Percentiles rank a stretch among this genome's conserved stretches.
These are phyloP conservation scores for Nomada flava DNA, from an alignment of 2,888 invertebrate genomes.

Conservation along the genomic window DNA sequence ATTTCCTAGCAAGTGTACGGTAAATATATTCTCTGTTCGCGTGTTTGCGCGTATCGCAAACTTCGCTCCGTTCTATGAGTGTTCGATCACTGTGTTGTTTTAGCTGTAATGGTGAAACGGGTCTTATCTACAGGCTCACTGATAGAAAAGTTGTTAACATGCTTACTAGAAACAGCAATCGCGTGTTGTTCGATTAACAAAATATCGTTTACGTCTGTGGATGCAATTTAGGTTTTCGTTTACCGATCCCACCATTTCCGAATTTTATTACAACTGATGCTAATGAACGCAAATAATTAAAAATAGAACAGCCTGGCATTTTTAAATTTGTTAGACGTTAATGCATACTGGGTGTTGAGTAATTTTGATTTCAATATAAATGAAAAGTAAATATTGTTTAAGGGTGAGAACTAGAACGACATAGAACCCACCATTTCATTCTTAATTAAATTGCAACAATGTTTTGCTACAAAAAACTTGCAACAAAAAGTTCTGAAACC, in stretches of 20 bases:
- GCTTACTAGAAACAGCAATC: not conserved
- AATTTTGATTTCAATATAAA: too few species aligned
- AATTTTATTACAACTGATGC: not conserved
- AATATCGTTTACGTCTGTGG: not conserved
- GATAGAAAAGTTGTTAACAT: slow-evolving; percentile 21
- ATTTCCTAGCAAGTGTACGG: slow-evolving; percentile 3
- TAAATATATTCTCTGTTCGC: not conserved
- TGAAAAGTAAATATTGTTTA: too few species aligned
- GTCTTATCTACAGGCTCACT: slow-evolving; percentile 36
- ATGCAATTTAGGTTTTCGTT: not conserved
- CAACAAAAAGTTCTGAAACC: too few species aligned
- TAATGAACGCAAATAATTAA: not conserved
- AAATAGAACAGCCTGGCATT: too few species aligned
- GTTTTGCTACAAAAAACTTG: too few species aligned
- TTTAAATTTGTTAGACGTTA: too few species aligned
- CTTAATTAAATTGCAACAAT: too few species aligned
- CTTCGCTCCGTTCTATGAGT: slow-evolving; percentile 20
- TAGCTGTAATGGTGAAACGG: slow-evolving; percentile 12
- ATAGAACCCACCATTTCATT: too few species aligned
- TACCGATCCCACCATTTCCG: too few species aligned
- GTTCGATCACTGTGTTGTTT: not conserved
- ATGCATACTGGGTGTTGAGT: too few species aligned
- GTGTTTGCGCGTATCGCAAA: slow-evolving; percentile 28
- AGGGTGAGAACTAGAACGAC: too few species aligned
- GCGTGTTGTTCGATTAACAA: not conserved